phyloP scores from a whole-genome alignment of 2,797 vertebrate species.

The Adelosebastes latens region DNA sequence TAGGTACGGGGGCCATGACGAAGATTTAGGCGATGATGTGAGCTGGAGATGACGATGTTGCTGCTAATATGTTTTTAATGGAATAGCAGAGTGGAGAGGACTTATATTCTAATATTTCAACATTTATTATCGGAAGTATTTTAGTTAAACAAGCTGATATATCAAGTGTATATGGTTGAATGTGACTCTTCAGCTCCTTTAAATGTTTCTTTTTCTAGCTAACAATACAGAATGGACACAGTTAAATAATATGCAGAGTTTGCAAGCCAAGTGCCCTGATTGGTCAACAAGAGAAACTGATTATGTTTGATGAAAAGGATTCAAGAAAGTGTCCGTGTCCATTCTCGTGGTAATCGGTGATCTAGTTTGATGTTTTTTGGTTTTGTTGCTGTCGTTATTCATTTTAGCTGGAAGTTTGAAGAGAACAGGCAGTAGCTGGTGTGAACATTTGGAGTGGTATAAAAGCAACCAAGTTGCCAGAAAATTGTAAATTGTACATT shows the following conservation, averaged over 20 bases:
- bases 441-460: background rate
- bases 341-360: background rate
- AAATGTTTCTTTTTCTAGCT: background rate
- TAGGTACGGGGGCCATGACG: background rate
- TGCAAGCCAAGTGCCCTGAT: background rate
- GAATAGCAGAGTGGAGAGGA: background rate
- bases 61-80: conserved; percentile 15
- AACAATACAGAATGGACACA: background rate
- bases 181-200: background rate
- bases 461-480: no score
- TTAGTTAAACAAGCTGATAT: background rate
- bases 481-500: no score
- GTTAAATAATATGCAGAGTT: background rate
- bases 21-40: background rate
- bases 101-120: background rate
- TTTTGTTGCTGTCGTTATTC: background rate
- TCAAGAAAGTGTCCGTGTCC: background rate
- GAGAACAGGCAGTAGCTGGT: background rate
- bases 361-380: background rate
- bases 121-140: conserved; percentile 1
- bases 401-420: background rate
- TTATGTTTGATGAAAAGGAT: background rate
- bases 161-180: background rate
- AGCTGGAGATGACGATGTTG: background rate
- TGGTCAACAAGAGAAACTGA: background rate